Base-by-base conservation (phyloP, 2,797 vertebrate genomes). In the Lepus oiostolus region DNA sequence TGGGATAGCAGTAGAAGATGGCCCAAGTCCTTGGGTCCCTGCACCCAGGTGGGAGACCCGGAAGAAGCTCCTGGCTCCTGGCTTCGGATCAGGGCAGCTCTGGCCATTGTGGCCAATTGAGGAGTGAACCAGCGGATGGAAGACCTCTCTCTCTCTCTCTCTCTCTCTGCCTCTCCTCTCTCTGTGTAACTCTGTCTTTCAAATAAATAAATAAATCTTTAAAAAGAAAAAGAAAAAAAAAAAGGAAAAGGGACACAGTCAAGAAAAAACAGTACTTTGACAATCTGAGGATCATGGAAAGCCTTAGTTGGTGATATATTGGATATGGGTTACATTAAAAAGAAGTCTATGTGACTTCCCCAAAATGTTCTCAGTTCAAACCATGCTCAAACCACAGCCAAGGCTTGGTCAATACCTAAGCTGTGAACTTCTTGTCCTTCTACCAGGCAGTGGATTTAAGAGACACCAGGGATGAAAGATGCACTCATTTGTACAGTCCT, bases 351-450 rank as follows among this genome's bases (percentile, higher is more conserved):
- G 50, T 35, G 65, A 93, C 19, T 63, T 79, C 60, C 60, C 72
- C 14, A 3, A 88, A 93, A 79, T 67, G 79, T 83, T 68, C 74
- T 26, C 47, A 72, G 35, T 65, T 94, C 38, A 87, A 54, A n/a
- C 26, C 13, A 74, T 67, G 16, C 42, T 65, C 63, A 14, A 9
- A n/a, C 16, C 38, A n/a, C 13, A 74, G 7, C 50, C 76, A 30
- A 32, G 52, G 50, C 68, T 16, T 21, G 42, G 17, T 32, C 72
- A 77, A 83, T 77, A 77, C 52, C 79, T 62, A 83, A 90, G n/a
- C 77, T 68, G 50, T 74, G 90, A 67, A 63, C 82, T 91, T 90
- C 76, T 76, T 60, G 30, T 70, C 14, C 47, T 42, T 85, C n/a
- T 12, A 74, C 70, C 58, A 12, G 60, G 67, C 28, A 74, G 60